These are phyloP conservation scores for Odontophorus gujanensis DNA, from an alignment of 2,113 vertebrate genomes.

Conservation along the genomic window DNA sequence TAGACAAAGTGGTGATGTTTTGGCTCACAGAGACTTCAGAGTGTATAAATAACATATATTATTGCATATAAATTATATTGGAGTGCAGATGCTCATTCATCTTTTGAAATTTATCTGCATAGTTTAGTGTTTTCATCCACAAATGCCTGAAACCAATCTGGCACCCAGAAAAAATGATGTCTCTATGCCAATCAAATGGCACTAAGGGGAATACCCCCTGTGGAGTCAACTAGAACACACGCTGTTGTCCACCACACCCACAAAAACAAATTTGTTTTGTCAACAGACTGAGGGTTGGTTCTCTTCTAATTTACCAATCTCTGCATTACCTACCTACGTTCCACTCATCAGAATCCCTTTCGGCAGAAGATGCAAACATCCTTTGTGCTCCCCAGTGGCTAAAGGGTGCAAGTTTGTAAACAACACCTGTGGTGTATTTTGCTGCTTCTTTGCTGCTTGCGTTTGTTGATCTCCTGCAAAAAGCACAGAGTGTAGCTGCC, in stretches of 20 bases:
- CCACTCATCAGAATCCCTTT: background rate
- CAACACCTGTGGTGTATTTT: background rate
- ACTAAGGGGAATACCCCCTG: background rate
- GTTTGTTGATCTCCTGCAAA: background rate
- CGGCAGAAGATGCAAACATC: background rate
- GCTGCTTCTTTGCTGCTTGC: rapidly evolving
- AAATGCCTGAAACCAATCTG: constrained; percentile 32
- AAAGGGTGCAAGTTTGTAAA: background rate
- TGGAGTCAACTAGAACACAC: background rate
- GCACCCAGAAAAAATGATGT: background rate
- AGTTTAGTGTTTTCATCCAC: background rate
- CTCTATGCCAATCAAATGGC: background rate
- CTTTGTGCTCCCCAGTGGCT: background rate
- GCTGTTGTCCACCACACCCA: background rate
- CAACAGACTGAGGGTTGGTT: background rate
- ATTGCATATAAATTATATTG: constrained; percentile 65
- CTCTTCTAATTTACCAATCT: background rate
- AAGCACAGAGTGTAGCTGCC: background rate
- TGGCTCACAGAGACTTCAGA: constrained; percentile 35
- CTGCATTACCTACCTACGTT: background rate
- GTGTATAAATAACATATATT: constrained; percentile 63
- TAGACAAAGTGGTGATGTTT: constrained; percentile 66
- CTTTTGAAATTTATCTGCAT: constrained; percentile 63
- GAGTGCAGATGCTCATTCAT: constrained; percentile 50
- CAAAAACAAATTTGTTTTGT: background rate